Evolutionary conservation across 2,113 vertebrate genomes (phyloP).

Genomic region (Cheilinus undulatus): DNA sequence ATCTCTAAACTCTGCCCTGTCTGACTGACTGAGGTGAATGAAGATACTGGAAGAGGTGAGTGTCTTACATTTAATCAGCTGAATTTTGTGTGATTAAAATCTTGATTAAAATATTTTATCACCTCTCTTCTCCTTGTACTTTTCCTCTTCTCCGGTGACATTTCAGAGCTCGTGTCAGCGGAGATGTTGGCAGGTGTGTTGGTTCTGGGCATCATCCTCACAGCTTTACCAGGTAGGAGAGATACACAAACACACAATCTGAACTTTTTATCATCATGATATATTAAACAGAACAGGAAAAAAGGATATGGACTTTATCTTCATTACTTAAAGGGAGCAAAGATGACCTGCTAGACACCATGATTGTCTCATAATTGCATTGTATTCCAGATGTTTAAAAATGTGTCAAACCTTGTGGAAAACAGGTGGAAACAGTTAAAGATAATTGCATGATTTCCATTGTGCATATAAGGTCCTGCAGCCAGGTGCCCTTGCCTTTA

Average conservation of each 20-base stretch:
- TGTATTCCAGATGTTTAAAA: slow-evolving; percentile 19
- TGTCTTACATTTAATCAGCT: slow-evolving; percentile 6
- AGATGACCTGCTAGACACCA: not conserved
- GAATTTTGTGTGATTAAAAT: not conserved
- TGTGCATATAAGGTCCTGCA: slow-evolving; percentile 39
- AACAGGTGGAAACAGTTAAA: not conserved
- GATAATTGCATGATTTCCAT: slow-evolving; percentile 8
- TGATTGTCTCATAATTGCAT: not conserved
- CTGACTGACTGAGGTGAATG: slow-evolving; percentile 42
- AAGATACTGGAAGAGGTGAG: slow-evolving; percentile 56
- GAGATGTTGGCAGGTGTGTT: slow-evolving; percentile 81
- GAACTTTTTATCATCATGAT: not conserved
- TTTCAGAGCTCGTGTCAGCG: slow-evolving; percentile 66
- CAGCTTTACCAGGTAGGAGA: slow-evolving; percentile 76
- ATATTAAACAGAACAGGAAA: not conserved
- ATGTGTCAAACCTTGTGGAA: not conserved
- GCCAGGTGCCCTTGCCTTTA: slow-evolving; percentile 79
- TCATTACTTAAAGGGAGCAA: not conserved
- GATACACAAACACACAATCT: not conserved
- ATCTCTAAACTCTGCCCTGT: slow-evolving; percentile 10
- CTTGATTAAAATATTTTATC: not conserved
- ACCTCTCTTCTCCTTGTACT: slow-evolving; percentile 13
- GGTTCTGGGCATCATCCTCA: slow-evolving; percentile 70
- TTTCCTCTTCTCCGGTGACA: slow-evolving; percentile 52
- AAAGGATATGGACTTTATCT: not conserved